Evolutionary conservation across 2,113 vertebrate genomes (phyloP).

Genomic region (Hypocryptadius cinnamomeus): DNA sequence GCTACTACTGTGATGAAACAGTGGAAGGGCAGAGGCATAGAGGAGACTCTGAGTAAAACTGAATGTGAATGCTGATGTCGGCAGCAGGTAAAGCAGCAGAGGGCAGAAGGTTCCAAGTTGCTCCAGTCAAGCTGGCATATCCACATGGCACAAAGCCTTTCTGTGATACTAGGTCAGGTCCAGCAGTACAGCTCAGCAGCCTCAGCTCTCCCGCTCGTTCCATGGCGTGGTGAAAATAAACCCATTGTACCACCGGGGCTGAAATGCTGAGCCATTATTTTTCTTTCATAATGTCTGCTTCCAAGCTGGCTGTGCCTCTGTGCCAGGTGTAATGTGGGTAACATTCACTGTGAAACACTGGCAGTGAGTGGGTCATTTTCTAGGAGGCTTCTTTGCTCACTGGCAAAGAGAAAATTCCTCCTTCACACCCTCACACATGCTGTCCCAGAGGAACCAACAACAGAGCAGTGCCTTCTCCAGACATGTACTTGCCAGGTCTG

Average conservation of each 20-base stretch:
- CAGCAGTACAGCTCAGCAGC: neutral
- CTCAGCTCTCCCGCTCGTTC: neutral
- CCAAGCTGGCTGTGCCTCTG: neutral
- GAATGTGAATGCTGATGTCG: neutral
- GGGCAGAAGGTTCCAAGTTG: neutral
- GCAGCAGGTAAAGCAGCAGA: neutral
- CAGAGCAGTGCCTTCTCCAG: neutral
- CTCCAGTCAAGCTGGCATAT: neutral
- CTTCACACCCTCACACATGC: neutral
- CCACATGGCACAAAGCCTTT: neutral
- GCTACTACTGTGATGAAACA: neutral
- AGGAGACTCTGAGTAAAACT: neutral
- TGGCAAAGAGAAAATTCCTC: conserved; percentile 9
- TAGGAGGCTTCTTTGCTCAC: neutral
- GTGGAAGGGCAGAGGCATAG: neutral
- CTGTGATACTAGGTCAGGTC: neutral
- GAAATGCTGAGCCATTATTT: conserved; percentile 36
- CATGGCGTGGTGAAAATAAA: neutral
- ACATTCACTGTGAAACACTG: neutral
- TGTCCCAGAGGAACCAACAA: neutral
- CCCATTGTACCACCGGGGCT: neutral
- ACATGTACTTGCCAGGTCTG: neutral
- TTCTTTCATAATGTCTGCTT: neutral
- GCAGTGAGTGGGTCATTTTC: neutral
- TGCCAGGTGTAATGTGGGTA: conserved; percentile 15